Conservation (phyloP, 2,113 vertebrate genomes). For the Eulemur rufifrons region DNA sequence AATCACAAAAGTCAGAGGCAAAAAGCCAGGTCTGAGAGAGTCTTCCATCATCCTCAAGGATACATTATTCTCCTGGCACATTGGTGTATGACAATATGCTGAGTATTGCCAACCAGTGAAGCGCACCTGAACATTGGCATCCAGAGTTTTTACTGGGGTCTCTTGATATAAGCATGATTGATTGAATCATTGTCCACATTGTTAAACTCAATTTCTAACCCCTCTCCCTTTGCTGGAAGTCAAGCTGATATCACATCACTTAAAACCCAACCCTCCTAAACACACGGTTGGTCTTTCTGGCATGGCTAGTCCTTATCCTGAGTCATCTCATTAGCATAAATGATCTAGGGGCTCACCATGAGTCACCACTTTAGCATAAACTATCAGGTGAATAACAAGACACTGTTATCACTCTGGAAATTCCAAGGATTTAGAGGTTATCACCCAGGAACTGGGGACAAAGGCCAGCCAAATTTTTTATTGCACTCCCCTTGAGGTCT, state of each 20-base stretch:
- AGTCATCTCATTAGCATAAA: background rate
- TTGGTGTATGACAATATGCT: background rate
- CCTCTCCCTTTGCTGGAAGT: background rate
- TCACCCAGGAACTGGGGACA: background rate
- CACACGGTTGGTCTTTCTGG: background rate
- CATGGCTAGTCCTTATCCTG: background rate
- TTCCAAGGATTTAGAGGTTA: background rate
- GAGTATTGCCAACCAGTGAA: background rate
- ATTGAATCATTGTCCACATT: background rate
- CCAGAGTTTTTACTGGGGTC: background rate
- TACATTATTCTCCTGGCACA: background rate
- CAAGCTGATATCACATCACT: background rate
- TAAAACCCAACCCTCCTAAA: background rate
- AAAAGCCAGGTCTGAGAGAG: background rate
- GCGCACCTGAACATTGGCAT: background rate
- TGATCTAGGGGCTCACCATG: background rate
- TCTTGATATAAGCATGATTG: background rate
- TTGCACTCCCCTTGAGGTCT: background rate
- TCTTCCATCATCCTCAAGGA: background rate
- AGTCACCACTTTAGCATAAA: background rate
- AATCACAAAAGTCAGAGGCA: background rate
- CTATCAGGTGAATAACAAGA: background rate
- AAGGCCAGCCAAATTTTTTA: background rate
- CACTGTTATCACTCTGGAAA: background rate
- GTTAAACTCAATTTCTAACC: background rate